A percentile compares a stretch with the other conserved stretches of the same genome.
Evolutionary conservation across 92 coral and sea anemone genomes (phyloP).

Genomic region (Palythoa grandis): DNA sequence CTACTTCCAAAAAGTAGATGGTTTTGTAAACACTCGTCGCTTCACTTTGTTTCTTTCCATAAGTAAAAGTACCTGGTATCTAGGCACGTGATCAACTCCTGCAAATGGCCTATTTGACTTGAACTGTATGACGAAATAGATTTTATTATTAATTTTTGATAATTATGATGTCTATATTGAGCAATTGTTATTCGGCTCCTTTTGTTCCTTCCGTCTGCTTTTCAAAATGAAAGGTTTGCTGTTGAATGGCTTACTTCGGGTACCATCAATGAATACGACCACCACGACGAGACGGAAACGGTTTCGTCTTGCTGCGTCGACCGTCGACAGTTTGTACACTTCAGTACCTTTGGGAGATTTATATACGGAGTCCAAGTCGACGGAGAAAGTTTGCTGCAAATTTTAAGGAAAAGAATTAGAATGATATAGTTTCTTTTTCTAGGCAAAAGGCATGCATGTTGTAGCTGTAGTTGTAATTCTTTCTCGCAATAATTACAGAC

Average conservation of each 20-base stretch:
- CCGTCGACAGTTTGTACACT: constrained; percentile 97
- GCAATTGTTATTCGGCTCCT: neutral
- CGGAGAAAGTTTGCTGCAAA: constrained; percentile 49
- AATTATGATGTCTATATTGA: neutral
- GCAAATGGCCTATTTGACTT: too few relatives aligned
- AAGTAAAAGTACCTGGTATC: too few relatives aligned
- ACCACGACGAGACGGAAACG: constrained; percentile 74
- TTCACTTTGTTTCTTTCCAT: too few relatives aligned
- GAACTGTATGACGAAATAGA: too few relatives aligned
- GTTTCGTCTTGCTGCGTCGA: constrained; percentile 88
- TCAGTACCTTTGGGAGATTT: constrained; percentile 66
- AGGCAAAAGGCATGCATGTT: too few relatives aligned
- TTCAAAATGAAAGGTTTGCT: constrained; percentile 80
- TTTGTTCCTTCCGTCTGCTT: constrained; percentile 53
- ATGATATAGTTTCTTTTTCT: neutral
- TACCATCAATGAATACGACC: constrained; percentile 75
- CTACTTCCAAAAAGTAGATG: too few relatives aligned
- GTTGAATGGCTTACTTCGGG: constrained; percentile 68
- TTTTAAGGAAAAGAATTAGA: neutral
- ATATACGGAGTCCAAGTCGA: constrained; percentile 52
- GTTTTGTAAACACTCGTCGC: too few relatives aligned
- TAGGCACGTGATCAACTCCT: too few relatives aligned
- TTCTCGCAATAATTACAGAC: too few relatives aligned
- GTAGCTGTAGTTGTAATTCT: neutral
- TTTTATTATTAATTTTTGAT: too few relatives aligned